These are phyloP conservation scores for Sylvicola cinctus DNA, from an alignment of 2,888 invertebrate species.

Conservation along the genomic window DNA sequence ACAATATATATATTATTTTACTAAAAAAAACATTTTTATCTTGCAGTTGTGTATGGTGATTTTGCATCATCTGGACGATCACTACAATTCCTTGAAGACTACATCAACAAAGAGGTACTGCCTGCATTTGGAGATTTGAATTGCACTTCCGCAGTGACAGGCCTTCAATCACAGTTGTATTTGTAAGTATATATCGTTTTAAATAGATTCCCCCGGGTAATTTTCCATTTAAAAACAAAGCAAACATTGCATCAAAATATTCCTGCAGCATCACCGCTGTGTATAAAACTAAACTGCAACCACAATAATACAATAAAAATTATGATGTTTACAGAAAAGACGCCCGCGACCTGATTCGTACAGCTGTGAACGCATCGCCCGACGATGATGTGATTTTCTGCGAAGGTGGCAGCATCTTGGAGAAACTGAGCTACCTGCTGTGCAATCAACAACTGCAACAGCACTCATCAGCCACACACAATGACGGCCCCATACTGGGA, in stretches of 20 bases:
- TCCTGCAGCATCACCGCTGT: too few species aligned
- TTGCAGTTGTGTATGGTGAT: constrained; percentile 67
- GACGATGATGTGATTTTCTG: constrained; percentile 66
- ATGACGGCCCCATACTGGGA: constrained; percentile 1
- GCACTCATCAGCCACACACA: neutral
- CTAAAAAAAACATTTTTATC: too few species aligned
- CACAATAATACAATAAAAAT: too few species aligned
- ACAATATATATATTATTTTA: too few species aligned
- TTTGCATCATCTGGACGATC: constrained; percentile 71
- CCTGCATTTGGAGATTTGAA: constrained; percentile 56
- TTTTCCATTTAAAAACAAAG: neutral
- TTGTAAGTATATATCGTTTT: constrained; percentile 31
- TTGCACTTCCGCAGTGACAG: constrained; percentile 60
- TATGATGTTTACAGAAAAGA: constrained; percentile 41
- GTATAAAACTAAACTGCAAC: too few species aligned
- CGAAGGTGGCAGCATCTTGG: constrained; percentile 9
- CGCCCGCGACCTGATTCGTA: constrained; percentile 56
- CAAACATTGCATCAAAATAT: too few species aligned
- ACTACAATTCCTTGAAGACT: constrained; percentile 68
- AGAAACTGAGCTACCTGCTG: constrained; percentile 8
- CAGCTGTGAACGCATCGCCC: constrained; percentile 56
- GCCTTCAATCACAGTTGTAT: constrained; percentile 70
- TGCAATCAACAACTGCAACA: constrained; percentile 1
- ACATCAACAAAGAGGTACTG: constrained; percentile 54
- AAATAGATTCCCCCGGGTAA: neutral